Evolutionary conservation across 2,113 vertebrate species (phyloP), one percentile per base, ranked within the genome.

Genomic region (Tiliqua scincoides): DNA sequence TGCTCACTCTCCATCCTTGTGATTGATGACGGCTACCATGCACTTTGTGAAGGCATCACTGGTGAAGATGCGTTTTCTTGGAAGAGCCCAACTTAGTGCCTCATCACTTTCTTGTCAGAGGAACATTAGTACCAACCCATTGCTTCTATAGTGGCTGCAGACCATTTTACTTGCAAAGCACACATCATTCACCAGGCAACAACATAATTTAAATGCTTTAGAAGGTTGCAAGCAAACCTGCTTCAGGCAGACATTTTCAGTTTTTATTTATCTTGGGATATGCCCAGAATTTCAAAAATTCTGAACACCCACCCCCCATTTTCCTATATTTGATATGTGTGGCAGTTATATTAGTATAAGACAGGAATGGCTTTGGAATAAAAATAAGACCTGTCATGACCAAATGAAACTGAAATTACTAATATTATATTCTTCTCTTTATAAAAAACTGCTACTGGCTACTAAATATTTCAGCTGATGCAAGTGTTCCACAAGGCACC

Each of bases 261-360:
- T 88, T 80, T 77, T 84, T 25, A 25, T 61, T 76, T 30, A 20
- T 2, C 84, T 2, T 8, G 40, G n/a, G 83, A 63, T 37, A 52
- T 32, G 87, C 85, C 87, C 6, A 83, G 27, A 88, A 87, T 40
- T 3, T 37, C 43, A 63, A 63, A 37, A 0, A 82, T 18, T 32
- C 48, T 2, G 61, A 80, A 15, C 43, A 4, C 43, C 43, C 43
- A 17, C 14, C 37, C 15, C 74, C 0, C 0, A 72, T 40, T 43
- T 82, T 10, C 85, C 84, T 84, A 92, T 85, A 91, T 57, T 52
- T 73, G 71, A 59, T 73, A 89, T 76, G 83, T 89, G 65, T 85
- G 77, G 59, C 43, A 75, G 52, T 75, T 14, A 30, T 14, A 43
- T 73, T 43, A 48, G 37, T 25, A 18, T 43, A 77, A 37, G 57